Evolutionary conservation across 2,888 invertebrate genomes (phyloP), one percentile per base, ranked within the genome.

Genomic region (Orthosia cruda): DNA sequence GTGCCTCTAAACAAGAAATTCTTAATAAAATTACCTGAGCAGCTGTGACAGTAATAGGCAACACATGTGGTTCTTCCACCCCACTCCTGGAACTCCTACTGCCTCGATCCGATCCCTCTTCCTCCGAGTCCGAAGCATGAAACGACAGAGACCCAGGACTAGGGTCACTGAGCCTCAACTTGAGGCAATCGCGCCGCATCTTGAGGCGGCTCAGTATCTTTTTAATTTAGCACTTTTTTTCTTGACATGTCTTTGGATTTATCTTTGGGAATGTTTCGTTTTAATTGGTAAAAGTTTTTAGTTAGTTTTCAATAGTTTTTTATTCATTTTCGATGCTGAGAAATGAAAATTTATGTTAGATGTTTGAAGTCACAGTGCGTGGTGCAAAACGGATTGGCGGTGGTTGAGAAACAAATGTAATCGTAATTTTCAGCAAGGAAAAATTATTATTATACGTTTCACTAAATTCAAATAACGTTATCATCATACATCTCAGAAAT

Each of bases 171-270:
- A 97, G 94, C 84, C 96, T 92, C 82, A 97, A 88, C 82, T 95
- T 95, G 57, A 97, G 91, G 80, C 94, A 94, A 86, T 97, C 97
- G 52, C 97, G 95, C 77, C 96, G 94, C 95, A 96, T 96, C 87
- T 89, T 93, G 81, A 80, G 58, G 52, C 26, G 70, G 16, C 62
- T 20, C 7, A 71, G 16, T 82, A 63, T 77, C 74, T 77, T 81
- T 78, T 75, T 77, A 77, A 84, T 87, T 89, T 84, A 85, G 66
- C 80, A 85, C 72, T 86, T 70, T 65, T 73, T 55, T 55, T 71
- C 68, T 74, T 74, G 40, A 72, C 82, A 82, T 86, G 71, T 85
- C 87, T 89, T 89, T 88, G 86, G 85, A 86, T 76, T 71, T 74
- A 71, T 87, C 82, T 90, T 91, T 89, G 87, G 91, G 89, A 90